A percentile compares a stretch with the other conserved stretches of the same genome.
Conservation (phyloP, 1,140 invertebrate species). For the Paraescarpia echinospica region DNA sequence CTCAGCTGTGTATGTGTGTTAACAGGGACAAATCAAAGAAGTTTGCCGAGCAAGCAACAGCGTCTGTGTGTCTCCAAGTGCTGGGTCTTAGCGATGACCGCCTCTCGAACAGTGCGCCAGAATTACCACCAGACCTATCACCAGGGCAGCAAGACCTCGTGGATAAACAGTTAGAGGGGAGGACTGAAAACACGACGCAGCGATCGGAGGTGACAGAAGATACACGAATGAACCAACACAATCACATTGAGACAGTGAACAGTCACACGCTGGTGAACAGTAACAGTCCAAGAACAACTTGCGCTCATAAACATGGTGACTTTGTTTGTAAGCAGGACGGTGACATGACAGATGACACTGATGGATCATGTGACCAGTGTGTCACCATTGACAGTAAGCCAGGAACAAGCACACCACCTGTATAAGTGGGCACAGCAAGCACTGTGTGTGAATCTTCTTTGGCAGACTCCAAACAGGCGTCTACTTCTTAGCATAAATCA, state of each 20-base stretch:
- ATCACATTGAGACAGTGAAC: background rate
- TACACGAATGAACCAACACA: background rate
- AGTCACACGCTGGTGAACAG: no score
- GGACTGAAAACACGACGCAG: background rate
- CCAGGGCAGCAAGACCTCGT: background rate
- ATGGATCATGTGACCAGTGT: no score
- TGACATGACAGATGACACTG: background rate
- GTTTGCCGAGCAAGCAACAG: slow-evolving; percentile 6
- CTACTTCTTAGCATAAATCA: background rate
- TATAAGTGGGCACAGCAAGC: no score
- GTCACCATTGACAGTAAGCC: background rate
- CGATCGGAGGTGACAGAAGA: background rate
- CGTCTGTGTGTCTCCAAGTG: background rate
- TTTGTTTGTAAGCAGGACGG: background rate
- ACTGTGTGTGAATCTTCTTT: background rate
- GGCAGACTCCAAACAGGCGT: no score
- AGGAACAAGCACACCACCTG: background rate
- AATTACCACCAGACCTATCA: background rate
- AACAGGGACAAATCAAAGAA: slow-evolving; percentile 18
- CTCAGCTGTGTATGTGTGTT: background rate
- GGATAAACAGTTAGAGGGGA: background rate
- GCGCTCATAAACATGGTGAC: no score
- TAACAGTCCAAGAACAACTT: no score
- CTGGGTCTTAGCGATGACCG: background rate
- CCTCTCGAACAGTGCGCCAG: background rate